These are phyloP conservation scores for Ambastaia sidthimunki DNA, from an alignment of 2,797 vertebrate genomes.

Conservation along the genomic window DNA sequence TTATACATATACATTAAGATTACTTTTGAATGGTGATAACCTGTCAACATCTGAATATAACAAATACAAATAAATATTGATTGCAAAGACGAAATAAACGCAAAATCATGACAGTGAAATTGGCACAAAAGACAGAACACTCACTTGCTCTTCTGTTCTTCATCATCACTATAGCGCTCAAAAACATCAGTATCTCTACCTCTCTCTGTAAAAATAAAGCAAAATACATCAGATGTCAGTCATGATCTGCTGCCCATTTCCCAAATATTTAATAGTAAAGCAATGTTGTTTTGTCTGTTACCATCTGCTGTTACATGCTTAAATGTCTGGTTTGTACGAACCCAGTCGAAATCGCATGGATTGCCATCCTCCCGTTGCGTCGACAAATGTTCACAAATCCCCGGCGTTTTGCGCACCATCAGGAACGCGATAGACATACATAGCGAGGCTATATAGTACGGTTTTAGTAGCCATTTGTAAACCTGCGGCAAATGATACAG, in stretches of 20 bases:
- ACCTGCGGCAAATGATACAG: slow-evolving; percentile 88
- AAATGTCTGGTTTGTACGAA: slow-evolving; percentile 70
- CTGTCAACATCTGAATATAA: too few relatives aligned
- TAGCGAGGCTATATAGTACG: slow-evolving; percentile 88
- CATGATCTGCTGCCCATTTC: neutral
- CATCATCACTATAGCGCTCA: slow-evolving; percentile 98
- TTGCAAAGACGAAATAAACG: neutral
- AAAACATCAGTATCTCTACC: slow-evolving; percentile 97
- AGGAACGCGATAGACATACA: slow-evolving; percentile 88
- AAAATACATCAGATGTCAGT: too few relatives aligned
- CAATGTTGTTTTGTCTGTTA: neutral
- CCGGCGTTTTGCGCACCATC: slow-evolving; percentile 87
- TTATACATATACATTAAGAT: neutral
- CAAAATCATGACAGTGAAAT: too few relatives aligned
- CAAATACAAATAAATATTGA: too few relatives aligned
- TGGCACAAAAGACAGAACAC: slow-evolving; percentile 56
- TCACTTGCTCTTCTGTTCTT: slow-evolving; percentile 96
- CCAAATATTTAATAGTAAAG: neutral
- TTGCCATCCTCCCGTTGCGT: slow-evolving; percentile 93
- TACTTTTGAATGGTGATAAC: neutral
- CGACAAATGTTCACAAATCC: slow-evolving; percentile 85
- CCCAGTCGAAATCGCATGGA: slow-evolving; percentile 97
- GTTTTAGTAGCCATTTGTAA: slow-evolving; percentile 90
- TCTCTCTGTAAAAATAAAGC: slow-evolving; percentile 80
- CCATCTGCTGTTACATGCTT: neutral